Base-by-base conservation (phyloP, 2,113 vertebrate species). In the Pardalotus punctatus region DNA sequence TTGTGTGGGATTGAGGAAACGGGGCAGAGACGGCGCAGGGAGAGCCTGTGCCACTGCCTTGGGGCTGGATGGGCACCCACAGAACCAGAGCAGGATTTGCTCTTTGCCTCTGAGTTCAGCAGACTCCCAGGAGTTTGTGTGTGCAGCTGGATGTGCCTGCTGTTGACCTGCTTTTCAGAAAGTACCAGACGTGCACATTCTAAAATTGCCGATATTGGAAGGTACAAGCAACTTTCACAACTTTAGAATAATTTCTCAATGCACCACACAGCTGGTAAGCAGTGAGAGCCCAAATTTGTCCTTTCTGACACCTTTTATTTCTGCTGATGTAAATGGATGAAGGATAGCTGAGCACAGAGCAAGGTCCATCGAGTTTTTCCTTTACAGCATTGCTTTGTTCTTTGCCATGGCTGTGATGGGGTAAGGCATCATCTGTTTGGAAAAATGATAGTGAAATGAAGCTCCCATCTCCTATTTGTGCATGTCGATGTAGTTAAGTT, bases 11-110 rank as follows among this genome's bases (percentile, higher is more conserved):
- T 2, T 48, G 90, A 58, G 82, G 82, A 84, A 90, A 33, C 64
- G 20, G 96, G 93, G 79, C 93, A 90, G 85, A 66, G 81, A 10
- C 23, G 64, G 69, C 54, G 35, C 56, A 17, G 43, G 22, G 62
- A 79, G 70, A 42, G 72, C 78, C 79, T 11, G 27, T 25, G 78
- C 35, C 80, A 10, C 77, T 79, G 43, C 18, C 1, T 62, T 47
- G 29, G 22, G 47, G 78, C 61, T 4, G 79, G 54, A 15, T 58
- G 48, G 65, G 2, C 62, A 27, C n/a, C 85, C 87, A 15, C 78
- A 60, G 27, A 60, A 24, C 85, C 72, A 13, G 51, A 78, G 82
- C 93, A 67, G 31, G 9, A 13, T n/a, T 51, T 92, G 38, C 78
- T 73, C 47, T 3, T 66, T 51, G 90, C 60, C 58, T 51, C 0